phyloP scores from a whole-genome alignment of 2,113 vertebrate genomes.

The Bufo bufo region DNA sequence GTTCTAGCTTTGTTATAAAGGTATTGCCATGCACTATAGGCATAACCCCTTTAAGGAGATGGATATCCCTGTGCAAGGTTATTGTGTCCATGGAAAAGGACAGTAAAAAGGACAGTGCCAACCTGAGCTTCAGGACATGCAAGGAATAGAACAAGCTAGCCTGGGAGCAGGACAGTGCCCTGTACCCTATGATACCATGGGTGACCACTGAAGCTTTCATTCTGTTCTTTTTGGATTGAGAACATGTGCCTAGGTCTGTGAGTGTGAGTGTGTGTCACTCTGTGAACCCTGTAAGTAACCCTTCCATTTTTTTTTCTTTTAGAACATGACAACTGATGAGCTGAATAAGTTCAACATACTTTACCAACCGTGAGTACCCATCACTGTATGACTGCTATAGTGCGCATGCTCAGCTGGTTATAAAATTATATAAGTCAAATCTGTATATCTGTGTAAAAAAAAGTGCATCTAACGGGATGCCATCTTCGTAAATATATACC shows the following conservation, averaged over 20 bases:
- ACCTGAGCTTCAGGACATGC: neutral
- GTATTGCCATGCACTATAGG: too few species aligned
- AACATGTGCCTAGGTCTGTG: neutral
- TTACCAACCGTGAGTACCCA: conserved; percentile 78
- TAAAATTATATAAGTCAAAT: neutral
- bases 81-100: too few species aligned
- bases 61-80: too few species aligned
- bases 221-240: neutral
- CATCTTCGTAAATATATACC: neutral
- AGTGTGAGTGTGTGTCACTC: neutral
- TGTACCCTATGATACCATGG: neutral
- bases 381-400: neutral
- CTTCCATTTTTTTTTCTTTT: conserved; percentile 47
- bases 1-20: too few species aligned
- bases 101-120: too few species aligned
- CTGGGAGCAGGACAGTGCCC: neutral
- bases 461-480: neutral
- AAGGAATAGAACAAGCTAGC: neutral
- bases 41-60: too few species aligned
- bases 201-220: too few species aligned
- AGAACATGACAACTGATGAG: conserved; percentile 75
- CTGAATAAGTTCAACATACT: conserved; percentile 77
- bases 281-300: neutral
- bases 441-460: neutral
- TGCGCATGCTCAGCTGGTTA: neutral